Base-by-base conservation (phyloP, 2,113 vertebrate genomes). In the Dasyornis broadbenti region DNA sequence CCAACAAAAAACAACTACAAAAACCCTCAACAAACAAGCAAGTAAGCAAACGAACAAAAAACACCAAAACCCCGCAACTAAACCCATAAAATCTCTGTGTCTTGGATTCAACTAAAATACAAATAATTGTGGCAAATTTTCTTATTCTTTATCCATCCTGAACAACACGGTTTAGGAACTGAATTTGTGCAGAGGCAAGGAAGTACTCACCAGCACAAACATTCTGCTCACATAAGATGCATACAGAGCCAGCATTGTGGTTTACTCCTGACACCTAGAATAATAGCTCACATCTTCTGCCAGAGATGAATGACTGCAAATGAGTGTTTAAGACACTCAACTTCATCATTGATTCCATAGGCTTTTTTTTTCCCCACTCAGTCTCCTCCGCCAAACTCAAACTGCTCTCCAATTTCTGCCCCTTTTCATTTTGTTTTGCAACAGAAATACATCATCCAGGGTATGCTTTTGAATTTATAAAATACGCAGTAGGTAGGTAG, bases 251-350 rank as follows among this genome's bases (percentile, higher is more conserved):
- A 1, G 49, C 52, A 68, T 71, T 95, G 84, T 75, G 50, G 44
- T 93, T 95, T 83, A 66, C 44, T 93, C 56, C 47, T 93, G 80
- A 77, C 85, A 86, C 40, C 13, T 37, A 85, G 78, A 94, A 94
- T 85, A 95, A 96, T 92, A 94, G 59, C 75, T 90, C 76, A 75
- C 82, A 78, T 88, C 76, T 91, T 88, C 71, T 94, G 87, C 80
- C 90, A 86, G 75, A 94, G 96, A 97, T 81, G 79, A 96, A 97
- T 96, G 90, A 88, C 71, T 92, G 82, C 45, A 96, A 96, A 93
- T 92, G 71, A 88, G 49, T 59, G 42, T 90, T 94, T 94, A 93
- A 95, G 79, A 81, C 85, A 94, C 79, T 94, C 79, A 86, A 3
- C 75, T 94, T 94, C 79, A 90, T 94, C 91, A 93, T 8, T 64